phyloP scores from a whole-genome alignment of 2,797 vertebrate species.

The Dipus sagitta region DNA sequence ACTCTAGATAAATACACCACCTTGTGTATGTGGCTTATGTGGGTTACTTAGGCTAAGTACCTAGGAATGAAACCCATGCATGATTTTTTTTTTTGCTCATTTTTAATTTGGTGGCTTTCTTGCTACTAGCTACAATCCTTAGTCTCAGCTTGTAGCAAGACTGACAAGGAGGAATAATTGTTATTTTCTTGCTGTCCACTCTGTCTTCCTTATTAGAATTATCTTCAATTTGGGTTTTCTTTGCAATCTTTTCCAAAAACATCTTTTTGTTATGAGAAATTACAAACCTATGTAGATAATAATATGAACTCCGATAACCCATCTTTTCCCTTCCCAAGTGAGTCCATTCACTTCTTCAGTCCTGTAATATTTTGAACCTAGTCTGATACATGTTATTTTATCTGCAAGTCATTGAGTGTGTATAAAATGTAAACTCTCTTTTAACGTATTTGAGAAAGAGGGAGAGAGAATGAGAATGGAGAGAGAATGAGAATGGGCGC shows the following conservation, averaged over 20 bases:
- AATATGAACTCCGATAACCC: background rate
- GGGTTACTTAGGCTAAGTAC: background rate
- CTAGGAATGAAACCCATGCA: background rate
- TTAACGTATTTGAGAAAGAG: background rate
- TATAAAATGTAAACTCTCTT: background rate
- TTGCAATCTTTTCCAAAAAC: background rate
- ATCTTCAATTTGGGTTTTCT: background rate
- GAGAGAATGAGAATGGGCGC: too few species aligned
- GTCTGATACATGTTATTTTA: background rate
- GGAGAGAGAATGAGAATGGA: too few species aligned
- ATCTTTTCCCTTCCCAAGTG: background rate
- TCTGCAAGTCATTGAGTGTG: background rate
- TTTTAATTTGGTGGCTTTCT: slow-evolving; percentile 19
- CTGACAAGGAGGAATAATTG: background rate
- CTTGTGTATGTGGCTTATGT: too few species aligned
- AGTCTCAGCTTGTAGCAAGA: background rate
- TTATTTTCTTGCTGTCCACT: background rate
- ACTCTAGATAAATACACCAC: too few species aligned
- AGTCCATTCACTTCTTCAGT: background rate
- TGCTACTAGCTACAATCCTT: background rate
- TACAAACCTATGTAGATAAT: background rate
- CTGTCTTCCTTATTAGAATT: background rate
- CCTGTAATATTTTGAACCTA: background rate
- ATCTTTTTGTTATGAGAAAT: background rate
- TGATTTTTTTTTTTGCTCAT: background rate